Conservation (phyloP, 2,888 invertebrate species). For the Meghimatium bilineatum region DNA sequence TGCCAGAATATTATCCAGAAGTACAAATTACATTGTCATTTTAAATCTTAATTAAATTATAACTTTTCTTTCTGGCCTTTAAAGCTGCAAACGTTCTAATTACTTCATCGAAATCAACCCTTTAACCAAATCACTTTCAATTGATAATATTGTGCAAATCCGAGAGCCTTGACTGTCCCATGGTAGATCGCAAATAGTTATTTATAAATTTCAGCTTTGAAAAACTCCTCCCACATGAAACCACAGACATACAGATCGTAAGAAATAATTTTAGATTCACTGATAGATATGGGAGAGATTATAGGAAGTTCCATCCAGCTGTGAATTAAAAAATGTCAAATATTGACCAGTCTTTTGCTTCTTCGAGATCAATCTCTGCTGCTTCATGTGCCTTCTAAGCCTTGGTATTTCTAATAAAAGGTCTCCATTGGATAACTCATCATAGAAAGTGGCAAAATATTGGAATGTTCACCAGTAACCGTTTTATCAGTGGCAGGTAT, state of each 20-base stretch:
- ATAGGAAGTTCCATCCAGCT: background rate
- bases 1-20: too few relatives aligned
- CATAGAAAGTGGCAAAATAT: conserved; percentile 3
- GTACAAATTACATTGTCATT: too few relatives aligned
- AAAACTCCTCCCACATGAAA: background rate
- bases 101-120: too few relatives aligned
- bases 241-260: conserved; percentile 1
- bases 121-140: too few relatives aligned
- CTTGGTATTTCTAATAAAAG: background rate
- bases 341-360: conserved; percentile 2
- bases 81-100: too few relatives aligned
- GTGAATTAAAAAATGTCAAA: background rate
- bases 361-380: background rate
- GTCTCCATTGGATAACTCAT: background rate
- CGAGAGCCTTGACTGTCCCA: background rate
- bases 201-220: conserved; percentile 2
- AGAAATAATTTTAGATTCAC: background rate
- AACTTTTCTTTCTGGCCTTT: too few relatives aligned
- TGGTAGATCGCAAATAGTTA: background rate
- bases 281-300: background rate
- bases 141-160: too few relatives aligned
- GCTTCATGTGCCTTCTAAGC: background rate
- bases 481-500: background rate
- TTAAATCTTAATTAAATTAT: too few relatives aligned
- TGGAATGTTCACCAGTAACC: background rate